These are phyloP conservation scores for Neodiprion pinetum DNA, from an alignment of 1,140 invertebrate species.

Conservation along the genomic window DNA sequence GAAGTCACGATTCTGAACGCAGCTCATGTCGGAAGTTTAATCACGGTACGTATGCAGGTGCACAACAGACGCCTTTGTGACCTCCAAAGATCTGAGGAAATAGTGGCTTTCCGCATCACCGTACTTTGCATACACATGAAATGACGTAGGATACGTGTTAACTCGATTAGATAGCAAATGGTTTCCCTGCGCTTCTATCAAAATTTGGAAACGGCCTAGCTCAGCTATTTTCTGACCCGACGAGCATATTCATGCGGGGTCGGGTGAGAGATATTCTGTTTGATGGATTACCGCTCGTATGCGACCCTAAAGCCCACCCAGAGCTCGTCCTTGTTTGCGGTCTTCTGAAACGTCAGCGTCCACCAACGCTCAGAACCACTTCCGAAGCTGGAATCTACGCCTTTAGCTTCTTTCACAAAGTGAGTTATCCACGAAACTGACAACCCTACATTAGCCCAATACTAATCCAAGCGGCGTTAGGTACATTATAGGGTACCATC, in stretches of 20 bases:
- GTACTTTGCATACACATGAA: neutral
- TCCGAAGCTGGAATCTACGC: slow-evolving; percentile 26
- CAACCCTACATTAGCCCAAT: no score
- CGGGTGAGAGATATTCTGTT: slow-evolving; percentile 35
- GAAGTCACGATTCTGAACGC: slow-evolving; percentile 37
- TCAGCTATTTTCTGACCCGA: slow-evolving; percentile 31
- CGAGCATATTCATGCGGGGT: slow-evolving; percentile 31
- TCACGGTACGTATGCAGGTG: slow-evolving; percentile 25
- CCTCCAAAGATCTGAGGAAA: slow-evolving; percentile 24
- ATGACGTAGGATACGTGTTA: no score
- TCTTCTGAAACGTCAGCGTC: slow-evolving; percentile 22
- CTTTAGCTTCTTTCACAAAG: slow-evolving; percentile 37
- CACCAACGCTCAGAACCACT: slow-evolving; percentile 26
- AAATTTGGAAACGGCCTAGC: slow-evolving; percentile 29
- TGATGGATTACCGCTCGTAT: slow-evolving; percentile 33
- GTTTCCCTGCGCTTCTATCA: neutral
- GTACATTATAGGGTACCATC: no score
- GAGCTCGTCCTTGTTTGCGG: slow-evolving; percentile 33
- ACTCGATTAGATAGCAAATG: neutral
- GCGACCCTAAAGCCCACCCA: slow-evolving; percentile 28
- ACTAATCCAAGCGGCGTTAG: no score
- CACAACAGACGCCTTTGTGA: slow-evolving; percentile 21
- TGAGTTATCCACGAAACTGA: slow-evolving; percentile 14
- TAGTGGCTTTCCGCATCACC: neutral
- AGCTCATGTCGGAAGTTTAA: slow-evolving; percentile 36